These are phyloP conservation scores for Venusia cambrica DNA, from an alignment of 2,888 invertebrate species.

Conservation along the genomic window DNA sequence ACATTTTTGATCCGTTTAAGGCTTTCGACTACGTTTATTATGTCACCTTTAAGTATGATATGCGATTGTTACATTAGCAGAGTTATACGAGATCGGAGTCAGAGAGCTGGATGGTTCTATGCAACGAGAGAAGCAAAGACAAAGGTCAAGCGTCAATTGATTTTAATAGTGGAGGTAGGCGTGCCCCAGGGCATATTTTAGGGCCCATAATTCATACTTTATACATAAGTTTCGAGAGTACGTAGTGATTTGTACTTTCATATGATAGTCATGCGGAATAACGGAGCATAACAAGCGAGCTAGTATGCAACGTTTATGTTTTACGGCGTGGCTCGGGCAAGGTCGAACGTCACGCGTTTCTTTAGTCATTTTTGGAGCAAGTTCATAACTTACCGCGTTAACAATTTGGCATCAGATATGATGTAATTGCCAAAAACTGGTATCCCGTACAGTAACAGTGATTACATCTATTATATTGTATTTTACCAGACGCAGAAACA, in stretches of 20 bases:
- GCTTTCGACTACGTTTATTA: not conserved
- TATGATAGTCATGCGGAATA: slow-evolving; percentile 17
- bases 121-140: no score
- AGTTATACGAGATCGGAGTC: no score
- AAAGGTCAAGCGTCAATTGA: slow-evolving; percentile 7
- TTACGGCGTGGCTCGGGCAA: slow-evolving; percentile 36
- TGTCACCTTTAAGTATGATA: not conserved
- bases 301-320: slow-evolving; percentile 37
- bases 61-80: no score
- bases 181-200: slow-evolving; percentile 22
- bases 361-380: slow-evolving; percentile 36
- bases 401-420: not conserved
- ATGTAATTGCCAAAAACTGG: no score
- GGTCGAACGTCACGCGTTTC: slow-evolving; percentile 56
- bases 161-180: slow-evolving; percentile 17
- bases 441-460: no score
- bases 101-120: no score
- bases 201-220: slow-evolving; percentile 18
- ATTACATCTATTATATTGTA: no score
- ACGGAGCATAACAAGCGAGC: slow-evolving; percentile 19
- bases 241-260: slow-evolving; percentile 19
- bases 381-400: slow-evolving; percentile 21
- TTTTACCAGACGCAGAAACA: no score
- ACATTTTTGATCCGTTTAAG: not conserved
- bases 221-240: slow-evolving; percentile 18